A percentile compares a stretch with the other conserved stretches of the same genome.
Conservation (phyloP, 2,113 vertebrate genomes). For the Todiramphus chloris region DNA sequence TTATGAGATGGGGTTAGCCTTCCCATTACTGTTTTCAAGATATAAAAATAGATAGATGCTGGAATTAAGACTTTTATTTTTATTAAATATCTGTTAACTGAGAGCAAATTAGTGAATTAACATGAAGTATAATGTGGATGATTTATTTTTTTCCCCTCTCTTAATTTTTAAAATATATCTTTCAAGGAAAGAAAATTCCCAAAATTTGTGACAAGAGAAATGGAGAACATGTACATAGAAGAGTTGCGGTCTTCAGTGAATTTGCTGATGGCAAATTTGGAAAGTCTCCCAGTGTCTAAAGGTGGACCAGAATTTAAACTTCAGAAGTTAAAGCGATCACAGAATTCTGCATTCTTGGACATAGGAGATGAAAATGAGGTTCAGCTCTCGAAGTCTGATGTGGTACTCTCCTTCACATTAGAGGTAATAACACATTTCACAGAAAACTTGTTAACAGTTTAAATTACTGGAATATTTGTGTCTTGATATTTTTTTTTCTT, state of each 20-base stretch:
- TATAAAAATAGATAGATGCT: neutral
- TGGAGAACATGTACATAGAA: conserved; percentile 92
- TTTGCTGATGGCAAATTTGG: conserved; percentile 96
- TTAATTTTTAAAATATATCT: conserved; percentile 48
- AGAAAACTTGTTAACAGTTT: neutral
- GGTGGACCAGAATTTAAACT: conserved; percentile 92
- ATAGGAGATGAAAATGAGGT: conserved; percentile 92
- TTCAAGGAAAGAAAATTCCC: conserved; percentile 88
- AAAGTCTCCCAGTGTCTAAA: conserved; percentile 96
- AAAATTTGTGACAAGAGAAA: conserved; percentile 85
- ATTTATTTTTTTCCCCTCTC: neutral
- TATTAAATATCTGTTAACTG: neutral
- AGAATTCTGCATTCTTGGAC: conserved; percentile 93
- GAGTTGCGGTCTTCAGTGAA: conserved; percentile 92
- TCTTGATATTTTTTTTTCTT: neutral
- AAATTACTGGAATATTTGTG: neutral
- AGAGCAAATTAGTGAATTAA: neutral
- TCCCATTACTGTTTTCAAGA: neutral
- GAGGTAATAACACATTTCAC: conserved; percentile 79
- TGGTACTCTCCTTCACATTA: conserved; percentile 91
- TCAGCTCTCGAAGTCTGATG: conserved; percentile 91
- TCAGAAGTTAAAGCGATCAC: conserved; percentile 91
- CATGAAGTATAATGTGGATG: neutral
- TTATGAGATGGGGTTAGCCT: neutral
- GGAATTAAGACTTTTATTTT: neutral